Evolutionary conservation across 1,140 invertebrate species (phyloP).

Genomic region (Andricus grossulariae): DNA sequence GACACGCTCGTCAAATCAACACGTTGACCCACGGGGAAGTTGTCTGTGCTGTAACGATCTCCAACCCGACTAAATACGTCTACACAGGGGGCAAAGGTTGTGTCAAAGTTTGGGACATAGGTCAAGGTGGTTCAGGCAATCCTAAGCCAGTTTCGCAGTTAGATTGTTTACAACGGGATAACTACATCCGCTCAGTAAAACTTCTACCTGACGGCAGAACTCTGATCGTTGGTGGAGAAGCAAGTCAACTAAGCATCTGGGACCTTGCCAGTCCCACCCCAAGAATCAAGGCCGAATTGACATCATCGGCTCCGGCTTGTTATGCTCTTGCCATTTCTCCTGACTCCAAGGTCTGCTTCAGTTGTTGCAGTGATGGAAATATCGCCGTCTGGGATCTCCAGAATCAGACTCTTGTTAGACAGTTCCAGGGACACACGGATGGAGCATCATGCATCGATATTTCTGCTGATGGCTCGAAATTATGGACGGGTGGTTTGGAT

Average conservation of each 20-base stretch:
- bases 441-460: slow-evolving; percentile 98
- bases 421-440: slow-evolving; percentile 96
- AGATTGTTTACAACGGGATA: slow-evolving; percentile 90
- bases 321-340: slow-evolving; percentile 93
- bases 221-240: slow-evolving; percentile 94
- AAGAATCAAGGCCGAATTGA: slow-evolving; percentile 94
- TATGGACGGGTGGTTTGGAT: slow-evolving; percentile 98
- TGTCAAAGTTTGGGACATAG: slow-evolving; percentile 92
- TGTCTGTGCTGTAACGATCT: slow-evolving; percentile 93
- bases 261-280: slow-evolving; percentile 91
- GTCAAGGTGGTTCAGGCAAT: slow-evolving; percentile 79
- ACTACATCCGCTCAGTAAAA: slow-evolving; percentile 95
- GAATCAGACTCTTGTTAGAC: slow-evolving; percentile 93
- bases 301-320: slow-evolving; percentile 93
- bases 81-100: slow-evolving; percentile 94
- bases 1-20: slow-evolving; percentile 92
- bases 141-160: slow-evolving; percentile 88
- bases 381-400: slow-evolving; percentile 98
- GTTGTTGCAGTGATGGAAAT: slow-evolving; percentile 97
- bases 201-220: slow-evolving; percentile 92
- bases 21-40: slow-evolving; percentile 95
- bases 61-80: slow-evolving; percentile 90
- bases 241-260: slow-evolving; percentile 92
- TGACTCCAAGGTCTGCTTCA: slow-evolving; percentile 96
- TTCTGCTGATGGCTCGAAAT: slow-evolving; percentile 93